These are phyloP conservation scores for Brachyhypopomus gauderio DNA, from an alignment of 2,113 vertebrate species.

Conservation along the genomic window DNA sequence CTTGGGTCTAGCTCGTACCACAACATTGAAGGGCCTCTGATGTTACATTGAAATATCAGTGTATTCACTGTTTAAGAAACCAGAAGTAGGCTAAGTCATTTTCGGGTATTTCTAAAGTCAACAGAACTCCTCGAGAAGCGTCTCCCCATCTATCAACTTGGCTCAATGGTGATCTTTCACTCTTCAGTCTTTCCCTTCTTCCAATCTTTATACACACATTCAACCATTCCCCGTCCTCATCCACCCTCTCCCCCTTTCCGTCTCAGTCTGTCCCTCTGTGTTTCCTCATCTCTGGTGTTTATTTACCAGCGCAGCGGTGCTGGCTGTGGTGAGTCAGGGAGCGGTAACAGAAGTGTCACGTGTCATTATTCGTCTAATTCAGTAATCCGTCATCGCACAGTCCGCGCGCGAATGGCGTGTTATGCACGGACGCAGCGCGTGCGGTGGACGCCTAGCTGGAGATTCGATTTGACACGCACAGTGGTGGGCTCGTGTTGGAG, in stretches of 20 bases:
- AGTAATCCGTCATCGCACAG: constrained; percentile 80
- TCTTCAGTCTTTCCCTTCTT: constrained; percentile 40
- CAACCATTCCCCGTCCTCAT: constrained; percentile 19
- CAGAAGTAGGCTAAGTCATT: constrained; percentile 37
- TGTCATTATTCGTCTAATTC: constrained; percentile 83
- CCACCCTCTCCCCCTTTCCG: constrained; percentile 32
- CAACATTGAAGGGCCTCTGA: constrained; percentile 5
- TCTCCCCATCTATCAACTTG: constrained; percentile 37
- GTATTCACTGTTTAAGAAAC: constrained; percentile 22
- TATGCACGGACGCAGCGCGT: constrained; percentile 77
- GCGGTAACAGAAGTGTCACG: constrained; percentile 84
- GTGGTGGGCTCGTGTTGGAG: constrained; percentile 66
- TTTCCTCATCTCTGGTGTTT: constrained; percentile 67
- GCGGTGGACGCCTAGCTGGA: constrained; percentile 73
- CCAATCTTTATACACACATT: constrained; percentile 25
- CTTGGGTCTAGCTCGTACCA: not conserved
- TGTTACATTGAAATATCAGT: constrained; percentile 11
- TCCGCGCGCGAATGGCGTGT: constrained; percentile 74
- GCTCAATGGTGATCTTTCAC: constrained; percentile 27
- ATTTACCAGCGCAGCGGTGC: constrained; percentile 71
- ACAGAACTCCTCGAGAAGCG: constrained; percentile 22
- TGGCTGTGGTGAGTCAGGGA: constrained; percentile 73
- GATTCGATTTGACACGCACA: constrained; percentile 79
- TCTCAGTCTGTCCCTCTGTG: constrained; percentile 40
- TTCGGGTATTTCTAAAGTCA: constrained; percentile 20